These are phyloP conservation scores for Leptopilina syphax DNA, from an alignment of 2,888 invertebrate species.

Conservation along the genomic window DNA sequence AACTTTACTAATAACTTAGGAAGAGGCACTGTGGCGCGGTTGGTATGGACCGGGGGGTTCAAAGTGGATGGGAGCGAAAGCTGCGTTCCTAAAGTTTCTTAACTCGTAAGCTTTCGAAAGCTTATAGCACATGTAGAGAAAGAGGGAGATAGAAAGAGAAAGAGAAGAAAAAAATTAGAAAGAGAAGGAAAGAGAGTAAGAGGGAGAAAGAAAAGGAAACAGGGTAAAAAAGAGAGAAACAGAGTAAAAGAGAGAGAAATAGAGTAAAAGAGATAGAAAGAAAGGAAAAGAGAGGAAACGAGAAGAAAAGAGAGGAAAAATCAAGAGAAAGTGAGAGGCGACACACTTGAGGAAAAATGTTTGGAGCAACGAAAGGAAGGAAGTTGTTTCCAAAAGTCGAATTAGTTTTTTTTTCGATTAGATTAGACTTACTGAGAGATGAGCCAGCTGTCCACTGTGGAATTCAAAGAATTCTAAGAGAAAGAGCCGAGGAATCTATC, in stretches of 20 bases:
- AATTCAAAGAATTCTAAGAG: conserved; percentile 53
- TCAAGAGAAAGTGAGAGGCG: conserved; percentile 55
- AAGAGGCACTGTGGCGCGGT: conserved; percentile 55
- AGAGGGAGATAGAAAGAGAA: conserved; percentile 21
- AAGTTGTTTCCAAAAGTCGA: conserved; percentile 67
- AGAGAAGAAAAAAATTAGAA: too few relatives aligned
- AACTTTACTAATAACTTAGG: conserved; percentile 73
- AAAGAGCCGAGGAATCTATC: conserved; percentile 63
- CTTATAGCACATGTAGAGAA: conserved; percentile 51
- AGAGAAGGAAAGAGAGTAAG: neutral
- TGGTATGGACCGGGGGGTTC: too few relatives aligned
- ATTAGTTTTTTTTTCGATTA: conserved; percentile 71
- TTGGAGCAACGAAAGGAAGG: conserved; percentile 67
- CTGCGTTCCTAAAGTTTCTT: conserved; percentile 73
- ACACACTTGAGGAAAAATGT: conserved; percentile 50
- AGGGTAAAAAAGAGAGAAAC: neutral
- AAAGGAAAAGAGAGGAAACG: too few relatives aligned
- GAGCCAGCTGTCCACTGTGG: conserved; percentile 67
- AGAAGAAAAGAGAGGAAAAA: neutral
- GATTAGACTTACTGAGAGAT: conserved; percentile 67
- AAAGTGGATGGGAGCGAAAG: conserved; percentile 58
- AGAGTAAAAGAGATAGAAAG: too few relatives aligned
- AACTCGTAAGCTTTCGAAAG: conserved; percentile 69
- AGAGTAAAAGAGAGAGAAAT: too few relatives aligned
- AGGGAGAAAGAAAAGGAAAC: too few relatives aligned